phyloP scores from a whole-genome alignment of 2,797 vertebrate genomes.

The Chelon labrosus region DNA sequence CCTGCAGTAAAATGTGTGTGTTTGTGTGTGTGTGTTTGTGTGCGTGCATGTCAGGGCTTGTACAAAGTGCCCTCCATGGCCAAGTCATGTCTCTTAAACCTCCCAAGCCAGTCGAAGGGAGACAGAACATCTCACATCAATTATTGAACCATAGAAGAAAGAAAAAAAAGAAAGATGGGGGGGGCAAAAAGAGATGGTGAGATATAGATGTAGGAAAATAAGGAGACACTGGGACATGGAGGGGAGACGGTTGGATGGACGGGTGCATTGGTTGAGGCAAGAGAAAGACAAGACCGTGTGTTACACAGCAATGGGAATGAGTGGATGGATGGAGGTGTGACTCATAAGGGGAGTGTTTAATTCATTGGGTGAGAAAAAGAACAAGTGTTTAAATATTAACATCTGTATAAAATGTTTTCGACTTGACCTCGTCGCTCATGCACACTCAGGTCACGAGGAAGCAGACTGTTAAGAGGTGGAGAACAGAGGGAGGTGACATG shows the following conservation, averaged over 20 bases:
- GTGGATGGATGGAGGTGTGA: conserved; percentile 45
- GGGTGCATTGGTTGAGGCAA: conserved; percentile 1
- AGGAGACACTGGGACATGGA: not conserved
- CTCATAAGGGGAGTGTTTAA: conserved; percentile 54
- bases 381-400: conserved; percentile 67
- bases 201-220: conserved; percentile 10
- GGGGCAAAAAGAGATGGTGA: conserved; percentile 6
- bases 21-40: conserved; percentile 19
- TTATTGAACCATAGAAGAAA: conserved; percentile 68
- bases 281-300: conserved; percentile 12
- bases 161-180: conserved; percentile 1
- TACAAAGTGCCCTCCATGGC: conserved; percentile 76
- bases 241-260: not conserved
- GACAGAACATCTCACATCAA: conserved; percentile 74
- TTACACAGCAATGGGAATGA: conserved; percentile 3
- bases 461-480: conserved; percentile 28
- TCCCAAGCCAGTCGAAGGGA: conserved; percentile 57
- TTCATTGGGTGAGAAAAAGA: conserved; percentile 59
- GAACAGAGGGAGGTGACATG: conserved; percentile 17
- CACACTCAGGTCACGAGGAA: conserved; percentile 47
- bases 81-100: conserved; percentile 77
- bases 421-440: conserved; percentile 66
- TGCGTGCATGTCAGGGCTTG: conserved; percentile 54
- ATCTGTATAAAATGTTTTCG: conserved; percentile 61
- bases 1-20: conserved; percentile 48